Evolutionary conservation across 2,797 vertebrate species (phyloP), one percentile per base, ranked within the genome.

Genomic region (Ispidina picta): DNA sequence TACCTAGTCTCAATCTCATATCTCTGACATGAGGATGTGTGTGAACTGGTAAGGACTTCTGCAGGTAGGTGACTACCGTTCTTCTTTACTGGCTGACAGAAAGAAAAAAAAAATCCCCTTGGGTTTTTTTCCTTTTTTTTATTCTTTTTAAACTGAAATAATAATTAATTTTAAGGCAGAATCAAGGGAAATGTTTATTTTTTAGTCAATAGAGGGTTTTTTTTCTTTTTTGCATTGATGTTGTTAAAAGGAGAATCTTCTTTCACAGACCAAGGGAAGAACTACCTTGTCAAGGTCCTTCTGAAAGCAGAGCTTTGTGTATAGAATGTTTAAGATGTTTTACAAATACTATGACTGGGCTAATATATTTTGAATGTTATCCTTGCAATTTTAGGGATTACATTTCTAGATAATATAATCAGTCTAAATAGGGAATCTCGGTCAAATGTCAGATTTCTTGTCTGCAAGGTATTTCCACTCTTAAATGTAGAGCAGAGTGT

Each of bases 361-460:
- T 90, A 86, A 86, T 68, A 12, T 62, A 22, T 84, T 92, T 92
- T 95, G 71, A 93, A 62, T 71, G 84, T 87, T 62, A 64, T 70
- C 43, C 70, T 88, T 90, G 46, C 35, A 25, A 65, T 90, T 94
- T 65, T 72, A 93, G 86, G 59, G 78, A 20, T 60, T 88, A 56
- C 89, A 48, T 94, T 89, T 92, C 78, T 80, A 72, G 93, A 77
- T 82, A 91, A 58, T 73, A 54, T 46, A 82, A 48, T 43, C 81
- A 88, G 37, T 81, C 72, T 86, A 94, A 87, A 21, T 59, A 94
- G 72, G 83, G 78, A 83, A n/a, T 58, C 91, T 94, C 71, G 83
- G 89, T 88, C 93, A 96, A 94, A 96, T 91, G 93, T 93, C 83
- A 92, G 77, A 10, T 31, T 64, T 93, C 87, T 95, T 97, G 80